These are phyloP conservation scores for Callorhinus ursinus DNA, from an alignment of 2,113 vertebrate species.

Conservation along the genomic window DNA sequence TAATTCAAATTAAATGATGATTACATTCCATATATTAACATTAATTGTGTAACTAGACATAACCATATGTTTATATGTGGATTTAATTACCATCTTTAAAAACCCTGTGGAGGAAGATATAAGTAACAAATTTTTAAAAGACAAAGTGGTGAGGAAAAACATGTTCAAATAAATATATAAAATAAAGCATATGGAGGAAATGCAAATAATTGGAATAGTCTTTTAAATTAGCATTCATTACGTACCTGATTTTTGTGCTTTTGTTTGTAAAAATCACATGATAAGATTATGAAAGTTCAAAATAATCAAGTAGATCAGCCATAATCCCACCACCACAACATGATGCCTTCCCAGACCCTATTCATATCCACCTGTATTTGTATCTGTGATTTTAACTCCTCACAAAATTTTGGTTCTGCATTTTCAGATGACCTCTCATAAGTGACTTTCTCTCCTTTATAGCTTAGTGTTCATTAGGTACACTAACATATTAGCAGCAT, in stretches of 20 bases:
- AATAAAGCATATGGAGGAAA: constrained; percentile 24
- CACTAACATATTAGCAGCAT: background rate
- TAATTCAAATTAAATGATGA: constrained; percentile 77
- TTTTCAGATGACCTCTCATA: background rate
- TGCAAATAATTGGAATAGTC: background rate
- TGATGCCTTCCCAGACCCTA: background rate
- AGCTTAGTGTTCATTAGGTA: fast-evolving
- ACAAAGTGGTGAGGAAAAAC: constrained; percentile 5
- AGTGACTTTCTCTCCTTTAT: background rate
- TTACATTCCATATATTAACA: constrained; percentile 75
- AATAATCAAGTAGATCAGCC: background rate
- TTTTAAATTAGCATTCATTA: constrained; percentile 26
- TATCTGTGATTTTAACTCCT: background rate
- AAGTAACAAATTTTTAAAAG: constrained; percentile 53
- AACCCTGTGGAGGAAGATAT: constrained; percentile 1
- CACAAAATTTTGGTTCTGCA: background rate
- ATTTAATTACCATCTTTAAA: constrained; percentile 70
- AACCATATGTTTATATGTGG: constrained; percentile 78
- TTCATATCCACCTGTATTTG: background rate
- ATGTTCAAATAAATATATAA: constrained; percentile 3
- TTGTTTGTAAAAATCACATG: background rate
- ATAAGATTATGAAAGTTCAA: background rate
- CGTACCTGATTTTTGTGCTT: background rate
- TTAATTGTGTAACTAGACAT: constrained; percentile 76
- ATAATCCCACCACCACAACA: fast-evolving